Base-by-base conservation (phyloP, 2,888 invertebrate species). In the Papilio elwesi region DNA sequence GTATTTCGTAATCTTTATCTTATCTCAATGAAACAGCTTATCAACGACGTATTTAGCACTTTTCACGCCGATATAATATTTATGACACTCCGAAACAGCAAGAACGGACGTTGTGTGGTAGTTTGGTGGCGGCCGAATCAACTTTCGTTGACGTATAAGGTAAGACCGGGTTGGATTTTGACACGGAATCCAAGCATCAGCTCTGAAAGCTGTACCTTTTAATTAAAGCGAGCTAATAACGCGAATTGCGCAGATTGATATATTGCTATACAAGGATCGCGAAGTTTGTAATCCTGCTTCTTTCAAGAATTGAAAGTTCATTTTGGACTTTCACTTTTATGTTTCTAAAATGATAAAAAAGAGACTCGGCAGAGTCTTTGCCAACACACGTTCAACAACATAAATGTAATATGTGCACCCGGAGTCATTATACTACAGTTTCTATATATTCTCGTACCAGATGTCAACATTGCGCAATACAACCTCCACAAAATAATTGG, bases 101-200 rank as follows among this genome's bases (percentile, higher is more conserved):
- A 43, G 84, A 83, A 85, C 84, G 85, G 85, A 88, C n/a, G 43
- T 43, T 57, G 55, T 57, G 86, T 80, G 88, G 85, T 85, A 87
- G 85, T 85, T 85, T 86, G 80, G 82, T 84, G 79, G 83, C 82
- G 82, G 75, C 68, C 79, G 79, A 83, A 80, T 79, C 88, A 85
- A 90, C 91, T 91, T 92, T 92, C 91, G 86, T 88, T 80, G 78
- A 83, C 90, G 77, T 85, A 90, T 89, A 91, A 86, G 90, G 91
- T 75, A 66, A 67, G 16, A 47, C 49, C 70, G 81, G 78, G 79
- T 78, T 85, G 80, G 81, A 88, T 87, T 87, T 86, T 85, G 82
- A 84, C 85, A 89, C 79, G 64, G 64, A 77, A 82, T 80, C 79
- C 78, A 70, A 78, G 76, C 77, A 78, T 78, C 74, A 68, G 73